These are phyloP conservation scores for Lysandra coridon DNA, from an alignment of 2,888 invertebrate genomes.

Conservation along the genomic window DNA sequence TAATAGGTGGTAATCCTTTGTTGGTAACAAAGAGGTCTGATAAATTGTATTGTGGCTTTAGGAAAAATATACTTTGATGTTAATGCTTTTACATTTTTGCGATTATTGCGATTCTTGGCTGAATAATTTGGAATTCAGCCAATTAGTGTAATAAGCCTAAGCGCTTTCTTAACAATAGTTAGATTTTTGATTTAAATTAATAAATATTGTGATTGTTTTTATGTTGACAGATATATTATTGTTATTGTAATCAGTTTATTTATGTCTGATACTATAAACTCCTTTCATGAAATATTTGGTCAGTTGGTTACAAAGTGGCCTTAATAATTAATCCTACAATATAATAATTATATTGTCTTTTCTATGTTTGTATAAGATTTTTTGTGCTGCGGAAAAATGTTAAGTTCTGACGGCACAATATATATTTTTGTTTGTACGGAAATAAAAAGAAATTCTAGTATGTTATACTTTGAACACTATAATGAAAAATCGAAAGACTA, in stretches of 20 bases:
- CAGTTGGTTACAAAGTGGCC: too few relatives aligned
- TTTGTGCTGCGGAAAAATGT: too few relatives aligned
- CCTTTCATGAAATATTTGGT: too few relatives aligned
- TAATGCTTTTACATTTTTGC: conserved; percentile 1
- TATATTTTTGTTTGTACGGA: too few relatives aligned
- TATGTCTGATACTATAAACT: too few relatives aligned
- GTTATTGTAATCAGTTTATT: not conserved
- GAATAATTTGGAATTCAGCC: not conserved
- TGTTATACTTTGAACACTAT: too few relatives aligned
- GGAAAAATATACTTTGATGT: conserved; percentile 11
- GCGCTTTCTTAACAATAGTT: not conserved
- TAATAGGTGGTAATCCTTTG: conserved; percentile 19
- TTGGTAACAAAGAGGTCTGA: not conserved
- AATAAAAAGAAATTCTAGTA: too few relatives aligned
- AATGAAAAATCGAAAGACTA: too few relatives aligned
- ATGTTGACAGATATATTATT: not conserved
- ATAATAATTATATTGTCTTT: too few relatives aligned
- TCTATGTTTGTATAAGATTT: too few relatives aligned
- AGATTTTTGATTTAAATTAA: not conserved
- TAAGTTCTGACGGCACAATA: too few relatives aligned
- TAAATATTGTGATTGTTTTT: not conserved
- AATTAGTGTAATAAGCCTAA: not conserved
- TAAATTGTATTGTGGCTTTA: conserved; percentile 19
- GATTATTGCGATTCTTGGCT: not conserved
- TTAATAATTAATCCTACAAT: too few relatives aligned